phyloP scores from a whole-genome alignment of 2,113 vertebrate genomes.

The Narcine bancroftii region DNA sequence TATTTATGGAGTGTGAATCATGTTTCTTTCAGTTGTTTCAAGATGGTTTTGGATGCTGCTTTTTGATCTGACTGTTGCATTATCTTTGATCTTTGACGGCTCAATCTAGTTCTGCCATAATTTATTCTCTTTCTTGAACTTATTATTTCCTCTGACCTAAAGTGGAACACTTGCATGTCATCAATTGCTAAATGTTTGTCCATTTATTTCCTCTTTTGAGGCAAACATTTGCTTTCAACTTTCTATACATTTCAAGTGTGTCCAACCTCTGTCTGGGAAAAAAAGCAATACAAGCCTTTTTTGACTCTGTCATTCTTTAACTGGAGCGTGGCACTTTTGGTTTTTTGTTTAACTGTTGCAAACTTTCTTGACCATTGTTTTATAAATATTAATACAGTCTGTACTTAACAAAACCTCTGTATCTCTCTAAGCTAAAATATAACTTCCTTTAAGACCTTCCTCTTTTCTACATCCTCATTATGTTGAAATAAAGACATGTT shows the following conservation, averaged over 20 bases:
- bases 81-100: neutral
- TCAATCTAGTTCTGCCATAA: neutral
- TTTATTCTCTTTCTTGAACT: neutral
- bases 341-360: neutral
- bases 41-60: neutral
- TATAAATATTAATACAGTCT: neutral
- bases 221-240: neutral
- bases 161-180: neutral
- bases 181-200: neutral
- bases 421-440: neutral
- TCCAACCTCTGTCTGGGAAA: neutral
- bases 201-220: neutral
- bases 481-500: neutral
- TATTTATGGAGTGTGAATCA: neutral
- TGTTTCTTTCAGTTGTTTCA: neutral
- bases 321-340: neutral
- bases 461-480: neutral
- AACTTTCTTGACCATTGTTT: neutral
- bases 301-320: neutral
- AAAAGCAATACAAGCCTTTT: too few species aligned
- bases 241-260: neutral
- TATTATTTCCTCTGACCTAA: slow-evolving; percentile 3
- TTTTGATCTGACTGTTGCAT: neutral
- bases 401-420: neutral
- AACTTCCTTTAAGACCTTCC: slow-evolving; percentile 17